phyloP scores from a whole-genome alignment of 2,888 invertebrate genomes.

The Antheraea yamamai region DNA sequence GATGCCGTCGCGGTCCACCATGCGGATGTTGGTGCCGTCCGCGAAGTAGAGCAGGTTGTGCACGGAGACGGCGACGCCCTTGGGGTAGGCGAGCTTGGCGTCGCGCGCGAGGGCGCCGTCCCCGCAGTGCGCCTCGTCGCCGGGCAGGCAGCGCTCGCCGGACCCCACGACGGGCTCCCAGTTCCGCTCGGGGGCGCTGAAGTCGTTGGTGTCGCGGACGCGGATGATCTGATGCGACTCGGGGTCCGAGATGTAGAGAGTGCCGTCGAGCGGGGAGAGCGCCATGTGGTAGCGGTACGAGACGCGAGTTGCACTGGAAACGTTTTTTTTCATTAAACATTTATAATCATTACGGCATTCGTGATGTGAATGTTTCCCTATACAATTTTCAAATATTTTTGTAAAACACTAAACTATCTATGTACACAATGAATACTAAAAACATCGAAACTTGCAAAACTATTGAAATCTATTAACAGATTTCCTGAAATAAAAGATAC shows the following conservation, averaged over 20 bases:
- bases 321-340: background rate
- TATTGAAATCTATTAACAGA: too few relatives aligned
- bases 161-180: slow-evolving; percentile 98
- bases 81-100: slow-evolving; percentile 97
- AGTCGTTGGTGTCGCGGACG: slow-evolving; percentile 91
- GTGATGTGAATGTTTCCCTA: too few relatives aligned
- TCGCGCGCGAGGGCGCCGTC: slow-evolving; percentile 96
- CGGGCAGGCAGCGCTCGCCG: slow-evolving; percentile 95
- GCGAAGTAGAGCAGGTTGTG: slow-evolving; percentile 97
- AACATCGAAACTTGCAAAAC: too few relatives aligned
- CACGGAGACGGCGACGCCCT: slow-evolving; percentile 96
- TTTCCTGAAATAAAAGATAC: too few relatives aligned
- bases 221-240: slow-evolving; percentile 96
- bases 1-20: slow-evolving; percentile 95
- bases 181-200: slow-evolving; percentile 93
- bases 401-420: too few relatives aligned
- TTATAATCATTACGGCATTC: too few relatives aligned
- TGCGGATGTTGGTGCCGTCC: slow-evolving; percentile 96
- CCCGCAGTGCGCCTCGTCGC: slow-evolving; percentile 97
- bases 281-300: slow-evolving; percentile 99
- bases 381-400: too few relatives aligned
- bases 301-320: slow-evolving; percentile 91
- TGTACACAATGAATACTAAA: too few relatives aligned
- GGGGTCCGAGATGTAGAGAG: slow-evolving; percentile 97
- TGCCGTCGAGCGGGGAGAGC: slow-evolving; percentile 95